Conservation (phyloP, 2,113 vertebrate genomes). For the Uria aalge region DNA sequence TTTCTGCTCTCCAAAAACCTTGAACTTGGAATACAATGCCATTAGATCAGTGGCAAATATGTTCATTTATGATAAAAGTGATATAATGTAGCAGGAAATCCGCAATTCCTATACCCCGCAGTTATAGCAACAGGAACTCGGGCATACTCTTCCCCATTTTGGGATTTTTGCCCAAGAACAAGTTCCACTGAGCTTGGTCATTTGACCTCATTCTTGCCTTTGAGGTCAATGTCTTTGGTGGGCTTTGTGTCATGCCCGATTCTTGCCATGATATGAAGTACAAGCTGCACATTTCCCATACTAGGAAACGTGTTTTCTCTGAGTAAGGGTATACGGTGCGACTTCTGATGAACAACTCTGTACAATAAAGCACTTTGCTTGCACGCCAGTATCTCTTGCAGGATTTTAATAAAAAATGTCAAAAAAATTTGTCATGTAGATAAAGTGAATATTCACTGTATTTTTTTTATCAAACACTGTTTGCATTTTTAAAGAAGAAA, state of each 20-base stretch:
- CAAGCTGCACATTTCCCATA: not conserved
- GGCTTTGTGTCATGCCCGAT: not conserved
- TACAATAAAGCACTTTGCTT: not conserved
- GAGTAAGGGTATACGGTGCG: not conserved
- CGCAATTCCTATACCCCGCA: not conserved
- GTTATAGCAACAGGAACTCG: fast-evolving
- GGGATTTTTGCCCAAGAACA: not conserved
- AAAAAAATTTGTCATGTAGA: not conserved
- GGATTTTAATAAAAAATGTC: not conserved
- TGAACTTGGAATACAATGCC: not conserved
- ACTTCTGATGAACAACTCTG: not conserved
- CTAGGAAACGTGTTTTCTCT: not conserved
- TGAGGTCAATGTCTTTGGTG: not conserved
- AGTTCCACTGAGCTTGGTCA: not conserved
- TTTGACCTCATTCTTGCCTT: not conserved
- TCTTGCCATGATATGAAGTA: not conserved
- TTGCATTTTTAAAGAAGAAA: not conserved
- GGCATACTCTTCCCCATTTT: not conserved
- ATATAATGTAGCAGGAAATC: not conserved
- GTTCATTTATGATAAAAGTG: not conserved
- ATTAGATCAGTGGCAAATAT: not conserved
- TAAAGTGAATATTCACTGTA: not conserved
- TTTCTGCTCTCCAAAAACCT: not conserved
- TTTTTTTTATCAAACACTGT: not conserved
- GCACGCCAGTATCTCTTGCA: not conserved